Conservation (phyloP, 92 coral and sea anemone genomes). For the Actinostola sp. region DNA sequence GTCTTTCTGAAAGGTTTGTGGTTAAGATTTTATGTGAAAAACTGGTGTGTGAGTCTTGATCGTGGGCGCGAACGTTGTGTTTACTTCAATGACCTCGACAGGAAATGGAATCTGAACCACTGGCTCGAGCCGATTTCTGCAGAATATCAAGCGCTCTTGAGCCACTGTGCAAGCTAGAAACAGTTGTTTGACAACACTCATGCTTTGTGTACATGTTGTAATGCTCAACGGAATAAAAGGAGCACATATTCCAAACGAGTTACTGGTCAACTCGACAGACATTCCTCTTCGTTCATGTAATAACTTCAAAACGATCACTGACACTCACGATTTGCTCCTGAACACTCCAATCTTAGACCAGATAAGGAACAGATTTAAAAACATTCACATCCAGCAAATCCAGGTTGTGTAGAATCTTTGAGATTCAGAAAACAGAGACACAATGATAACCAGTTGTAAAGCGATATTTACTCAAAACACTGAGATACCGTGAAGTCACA, state of each 20-base stretch:
- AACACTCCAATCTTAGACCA: slow-evolving; percentile 15
- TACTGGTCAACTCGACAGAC: slow-evolving; percentile 18
- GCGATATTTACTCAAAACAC: slow-evolving; percentile 42
- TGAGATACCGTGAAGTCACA: slow-evolving; percentile 30
- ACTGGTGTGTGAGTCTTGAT: slow-evolving; percentile 22
- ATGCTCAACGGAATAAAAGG: slow-evolving; percentile 4
- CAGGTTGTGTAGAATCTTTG: background rate
- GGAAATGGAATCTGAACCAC: slow-evolving; percentile 38
- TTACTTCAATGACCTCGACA: slow-evolving; percentile 42
- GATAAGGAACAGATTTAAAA: slow-evolving; percentile 2
- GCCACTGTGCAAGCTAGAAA: slow-evolving; percentile 1
- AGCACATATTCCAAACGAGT: slow-evolving; percentile 6
- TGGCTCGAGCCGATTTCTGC: slow-evolving; percentile 35
- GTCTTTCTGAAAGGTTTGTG: background rate
- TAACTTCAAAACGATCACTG: slow-evolving; percentile 31
- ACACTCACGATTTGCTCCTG: slow-evolving; percentile 23
- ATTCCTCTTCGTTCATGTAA: slow-evolving; percentile 50
- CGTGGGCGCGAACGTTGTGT: slow-evolving; percentile 51
- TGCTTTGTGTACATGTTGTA: background rate
- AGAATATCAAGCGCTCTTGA: slow-evolving; percentile 3
- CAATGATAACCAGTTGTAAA: slow-evolving; percentile 9
- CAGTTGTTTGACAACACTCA: background rate
- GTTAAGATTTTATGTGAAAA: slow-evolving; percentile 12
- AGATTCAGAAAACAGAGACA: slow-evolving; percentile 1
- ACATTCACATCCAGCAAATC: background rate